phyloP scores from a whole-genome alignment of 2,888 invertebrate species.

The Lepidochrysops patricia region DNA sequence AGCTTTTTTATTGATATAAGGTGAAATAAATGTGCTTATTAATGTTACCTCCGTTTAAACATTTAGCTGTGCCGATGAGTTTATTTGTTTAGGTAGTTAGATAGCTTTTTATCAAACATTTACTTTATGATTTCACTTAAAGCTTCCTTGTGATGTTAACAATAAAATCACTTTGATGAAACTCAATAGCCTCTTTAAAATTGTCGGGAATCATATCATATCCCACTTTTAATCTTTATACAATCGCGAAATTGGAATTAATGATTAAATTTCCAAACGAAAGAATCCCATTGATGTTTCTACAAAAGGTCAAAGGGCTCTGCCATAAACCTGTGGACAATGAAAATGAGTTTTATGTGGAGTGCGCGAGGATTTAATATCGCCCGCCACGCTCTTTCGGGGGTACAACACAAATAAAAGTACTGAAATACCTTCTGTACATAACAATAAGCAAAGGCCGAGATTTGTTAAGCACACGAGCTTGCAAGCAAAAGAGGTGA shows the following conservation, averaged over 20 bases:
- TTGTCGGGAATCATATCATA: neutral
- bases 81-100: too few species aligned
- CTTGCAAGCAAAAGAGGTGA: too few species aligned
- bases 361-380: constrained; percentile 5
- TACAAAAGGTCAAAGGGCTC: constrained; percentile 24
- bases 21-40: neutral
- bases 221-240: neutral
- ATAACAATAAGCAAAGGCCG: constrained; percentile 49
- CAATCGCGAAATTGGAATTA: constrained; percentile 25
- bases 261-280: constrained; percentile 50
- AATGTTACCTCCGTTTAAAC: neutral
- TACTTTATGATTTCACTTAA: neutral
- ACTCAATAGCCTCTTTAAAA: neutral
- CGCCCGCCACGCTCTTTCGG: neutral
- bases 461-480: constrained; percentile 45
- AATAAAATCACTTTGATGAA: neutral
- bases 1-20: neutral
- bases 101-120: neutral
- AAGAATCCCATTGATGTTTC: constrained; percentile 40
- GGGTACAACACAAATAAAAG: constrained; percentile 33
- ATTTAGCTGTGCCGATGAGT: too few species aligned
- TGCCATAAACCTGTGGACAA: neutral
- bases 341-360: constrained; percentile 12
- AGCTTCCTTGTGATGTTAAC: neutral
- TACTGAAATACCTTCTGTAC: constrained; percentile 34